These are phyloP conservation scores for Erinaceus europaeus DNA, from an alignment of 2,113 vertebrate species.

Conservation along the genomic window DNA sequence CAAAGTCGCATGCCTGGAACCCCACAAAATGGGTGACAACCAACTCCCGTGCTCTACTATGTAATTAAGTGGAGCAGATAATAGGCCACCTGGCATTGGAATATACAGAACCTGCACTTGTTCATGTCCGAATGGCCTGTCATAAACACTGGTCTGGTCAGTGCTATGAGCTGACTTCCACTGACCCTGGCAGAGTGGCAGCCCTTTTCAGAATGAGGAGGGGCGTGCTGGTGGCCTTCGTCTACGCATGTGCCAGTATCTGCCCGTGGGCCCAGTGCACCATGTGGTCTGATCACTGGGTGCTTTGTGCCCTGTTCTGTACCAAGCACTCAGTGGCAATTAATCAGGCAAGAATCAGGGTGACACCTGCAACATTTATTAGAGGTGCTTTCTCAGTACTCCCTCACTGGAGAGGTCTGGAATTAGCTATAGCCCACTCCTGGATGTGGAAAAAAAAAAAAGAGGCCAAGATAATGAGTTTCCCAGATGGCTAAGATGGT, in stretches of 20 bases:
- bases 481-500: conserved; percentile 42
- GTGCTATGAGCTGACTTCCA: accelerated
- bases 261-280: neutral
- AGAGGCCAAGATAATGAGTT: neutral
- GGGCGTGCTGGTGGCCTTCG: accelerated
- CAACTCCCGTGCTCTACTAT: accelerated
- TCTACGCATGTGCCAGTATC: neutral
- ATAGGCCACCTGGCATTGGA: accelerated
- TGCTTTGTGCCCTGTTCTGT: neutral
- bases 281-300: neutral
- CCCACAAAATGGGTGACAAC: neutral
- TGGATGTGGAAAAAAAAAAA: neutral
- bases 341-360: neutral
- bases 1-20: too few species aligned
- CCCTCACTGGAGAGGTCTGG: neutral
- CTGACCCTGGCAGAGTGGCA: neutral
- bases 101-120: neutral
- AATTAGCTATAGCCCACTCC: conserved; percentile 48
- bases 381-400: neutral
- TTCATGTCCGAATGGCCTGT: accelerated
- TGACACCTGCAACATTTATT: neutral
- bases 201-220: neutral
- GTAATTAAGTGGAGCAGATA: accelerated
- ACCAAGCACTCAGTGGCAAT: neutral
- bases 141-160: neutral